Percentiles rank a stretch among this genome's conserved stretches.
phyloP scores from a whole-genome alignment of 2,797 vertebrate species.

The Picus viridis region DNA sequence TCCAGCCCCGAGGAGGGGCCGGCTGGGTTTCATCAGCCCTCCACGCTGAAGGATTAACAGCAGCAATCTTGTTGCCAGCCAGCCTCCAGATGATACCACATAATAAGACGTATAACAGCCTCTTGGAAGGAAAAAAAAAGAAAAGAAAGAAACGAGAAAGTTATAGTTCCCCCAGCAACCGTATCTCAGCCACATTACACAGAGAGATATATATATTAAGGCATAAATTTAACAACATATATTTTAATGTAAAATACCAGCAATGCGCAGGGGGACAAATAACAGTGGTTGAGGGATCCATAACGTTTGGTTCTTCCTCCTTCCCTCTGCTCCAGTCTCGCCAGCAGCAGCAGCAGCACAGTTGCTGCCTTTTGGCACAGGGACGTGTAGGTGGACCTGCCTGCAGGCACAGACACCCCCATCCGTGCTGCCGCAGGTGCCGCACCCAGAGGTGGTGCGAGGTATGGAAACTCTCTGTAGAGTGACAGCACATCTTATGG shows the following conservation, averaged over 20 bases:
- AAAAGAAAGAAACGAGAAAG: conserved; percentile 33
- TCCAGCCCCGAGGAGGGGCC: not conserved
- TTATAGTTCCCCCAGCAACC: conserved; percentile 71
- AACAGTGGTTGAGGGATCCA: conserved; percentile 68
- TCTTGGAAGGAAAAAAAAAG: not conserved
- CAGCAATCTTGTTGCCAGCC: conserved; percentile 52
- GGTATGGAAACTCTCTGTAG: rapidly evolving
- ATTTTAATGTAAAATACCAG: conserved; percentile 73
- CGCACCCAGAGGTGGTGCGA: rapidly evolving
- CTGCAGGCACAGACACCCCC: not conserved
- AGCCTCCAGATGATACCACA: conserved; percentile 62
- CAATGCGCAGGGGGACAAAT: conserved; percentile 34
- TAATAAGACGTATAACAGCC: conserved; percentile 62
- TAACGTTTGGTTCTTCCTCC: not conserved
- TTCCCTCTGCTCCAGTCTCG: not conserved
- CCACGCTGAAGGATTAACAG: conserved; percentile 53
- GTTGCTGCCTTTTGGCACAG: rapidly evolving
- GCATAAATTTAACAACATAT: conserved; percentile 78
- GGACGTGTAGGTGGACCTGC: not conserved
- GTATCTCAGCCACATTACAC: conserved; percentile 68
- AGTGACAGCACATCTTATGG: rapidly evolving
- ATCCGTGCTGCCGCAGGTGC: rapidly evolving
- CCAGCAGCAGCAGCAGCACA: not conserved
- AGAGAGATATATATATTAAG: conserved; percentile 67
- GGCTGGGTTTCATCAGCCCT: not conserved